Conservation (phyloP, 2,113 vertebrate genomes). For the Nanorana parkeri region DNA sequence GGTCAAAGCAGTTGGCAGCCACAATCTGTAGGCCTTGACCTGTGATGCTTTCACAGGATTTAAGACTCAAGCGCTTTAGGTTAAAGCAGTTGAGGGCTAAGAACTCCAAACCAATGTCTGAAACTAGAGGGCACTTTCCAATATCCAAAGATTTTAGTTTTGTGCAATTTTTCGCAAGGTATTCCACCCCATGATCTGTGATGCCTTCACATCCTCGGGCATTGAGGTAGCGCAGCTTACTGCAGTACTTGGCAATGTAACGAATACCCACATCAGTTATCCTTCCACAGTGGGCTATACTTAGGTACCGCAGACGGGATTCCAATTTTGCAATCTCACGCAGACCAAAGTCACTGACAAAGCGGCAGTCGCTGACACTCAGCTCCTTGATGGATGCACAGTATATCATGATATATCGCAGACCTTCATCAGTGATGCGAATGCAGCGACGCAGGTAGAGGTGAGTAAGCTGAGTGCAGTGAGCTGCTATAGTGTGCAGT, state of each 20-base stretch:
- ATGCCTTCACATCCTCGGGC: constrained; percentile 95
- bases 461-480: constrained; percentile 96
- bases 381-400: constrained; percentile 89
- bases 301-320: constrained; percentile 91
- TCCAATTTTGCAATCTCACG: constrained; percentile 95
- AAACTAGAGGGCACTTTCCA: constrained; percentile 94
- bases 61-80: constrained; percentile 90
- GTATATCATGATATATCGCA: constrained; percentile 93
- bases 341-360: constrained; percentile 93
- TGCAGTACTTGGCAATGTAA: constrained; percentile 95
- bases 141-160: constrained; percentile 94
- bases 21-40: constrained; percentile 91
- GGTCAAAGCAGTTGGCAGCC: constrained; percentile 93
- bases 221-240: constrained; percentile 96
- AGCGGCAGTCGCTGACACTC: constrained; percentile 94
- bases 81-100: constrained; percentile 93
- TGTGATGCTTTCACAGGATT: constrained; percentile 92
- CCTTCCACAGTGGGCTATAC: constrained; percentile 94
- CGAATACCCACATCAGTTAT: constrained; percentile 96
- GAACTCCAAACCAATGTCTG: constrained; percentile 90
- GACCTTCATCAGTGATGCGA: constrained; percentile 91
- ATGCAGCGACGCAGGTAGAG: constrained; percentile 95
- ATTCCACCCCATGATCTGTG: constrained; percentile 93
- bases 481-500: constrained; percentile 91
- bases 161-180: constrained; percentile 93